phyloP scores from a whole-genome alignment of 2,888 invertebrate genomes.

The Epirrhoe tristata region DNA sequence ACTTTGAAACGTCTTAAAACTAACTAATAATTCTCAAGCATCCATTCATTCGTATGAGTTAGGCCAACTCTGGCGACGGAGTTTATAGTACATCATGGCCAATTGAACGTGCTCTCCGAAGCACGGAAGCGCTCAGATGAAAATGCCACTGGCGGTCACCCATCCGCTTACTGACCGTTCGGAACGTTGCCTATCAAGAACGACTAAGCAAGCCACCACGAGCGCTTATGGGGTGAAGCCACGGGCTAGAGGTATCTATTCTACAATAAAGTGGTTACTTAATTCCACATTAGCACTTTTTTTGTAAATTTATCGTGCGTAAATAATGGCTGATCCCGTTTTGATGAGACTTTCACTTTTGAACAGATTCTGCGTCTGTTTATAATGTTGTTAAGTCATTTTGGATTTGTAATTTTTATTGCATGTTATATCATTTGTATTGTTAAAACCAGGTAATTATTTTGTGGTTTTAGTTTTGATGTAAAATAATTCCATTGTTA shows the following conservation, averaged over 20 bases:
- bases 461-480: conserved; percentile 3
- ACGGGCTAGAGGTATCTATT: background rate
- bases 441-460: conserved; percentile 15
- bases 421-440: conserved; percentile 27
- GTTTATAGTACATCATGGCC: too few relatives aligned
- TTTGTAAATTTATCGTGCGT: conserved; percentile 36
- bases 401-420: conserved; percentile 24
- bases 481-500: too few relatives aligned
- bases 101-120: too few relatives aligned
- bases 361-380: conserved; percentile 25
- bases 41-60: too few relatives aligned
- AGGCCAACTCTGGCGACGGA: too few relatives aligned
- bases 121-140: too few relatives aligned
- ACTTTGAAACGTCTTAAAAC: too few relatives aligned
- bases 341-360: conserved; percentile 43
- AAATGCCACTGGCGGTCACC: too few relatives aligned
- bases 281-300: conserved; percentile 19
- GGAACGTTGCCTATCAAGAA: background rate
- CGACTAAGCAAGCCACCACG: too few relatives aligned
- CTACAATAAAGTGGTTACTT: conserved; percentile 7
- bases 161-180: too few relatives aligned
- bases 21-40: too few relatives aligned
- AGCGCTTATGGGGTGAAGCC: background rate
- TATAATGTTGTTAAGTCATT: conserved; percentile 33
- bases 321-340: conserved; percentile 34